These are phyloP conservation scores for Ascidia mentula DNA, from an alignment of 23 tunicate species.

Conservation along the genomic window DNA sequence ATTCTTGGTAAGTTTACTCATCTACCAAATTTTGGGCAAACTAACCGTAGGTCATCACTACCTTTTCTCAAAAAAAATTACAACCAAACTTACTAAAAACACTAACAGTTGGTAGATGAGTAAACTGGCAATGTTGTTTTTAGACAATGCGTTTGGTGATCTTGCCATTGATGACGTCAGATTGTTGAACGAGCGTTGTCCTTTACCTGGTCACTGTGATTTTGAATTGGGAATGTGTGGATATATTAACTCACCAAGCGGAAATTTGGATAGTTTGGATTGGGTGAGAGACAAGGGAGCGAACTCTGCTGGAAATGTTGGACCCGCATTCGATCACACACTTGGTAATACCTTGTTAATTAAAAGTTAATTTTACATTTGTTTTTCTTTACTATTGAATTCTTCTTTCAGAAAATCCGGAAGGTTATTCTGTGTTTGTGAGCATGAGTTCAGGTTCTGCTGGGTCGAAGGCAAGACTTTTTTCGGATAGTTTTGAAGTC, in stretches of 20 bases:
- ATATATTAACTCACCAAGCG: constrained; percentile 46
- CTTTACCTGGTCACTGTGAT: constrained; percentile 73
- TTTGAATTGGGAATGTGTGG: constrained; percentile 78
- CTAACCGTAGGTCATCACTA: no score
- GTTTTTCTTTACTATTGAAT: not conserved
- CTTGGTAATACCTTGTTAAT: constrained; percentile 27
- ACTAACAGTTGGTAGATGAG: not conserved
- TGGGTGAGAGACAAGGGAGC: constrained; percentile 78
- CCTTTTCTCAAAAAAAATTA: no score
- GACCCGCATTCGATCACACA: constrained; percentile 83
- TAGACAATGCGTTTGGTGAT: constrained; percentile 13
- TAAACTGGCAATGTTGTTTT: not conserved
- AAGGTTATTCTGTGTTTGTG: constrained; percentile 61
- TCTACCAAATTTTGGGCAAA: no score
- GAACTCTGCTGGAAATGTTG: constrained; percentile 19
- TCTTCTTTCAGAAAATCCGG: constrained; percentile 43
- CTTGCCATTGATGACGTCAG: constrained; percentile 79
- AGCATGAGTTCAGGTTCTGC: constrained; percentile 39
- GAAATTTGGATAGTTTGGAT: constrained; percentile 48
- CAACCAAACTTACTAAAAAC: no score
- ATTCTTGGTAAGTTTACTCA: constrained; percentile 10
- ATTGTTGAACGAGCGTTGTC: constrained; percentile 53
- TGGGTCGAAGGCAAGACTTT: constrained; percentile 43
- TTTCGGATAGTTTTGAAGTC: constrained; percentile 58
- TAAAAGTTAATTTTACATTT: no score